These are phyloP conservation scores for Eptatretus atami DNA, from an alignment of 2,797 vertebrate species.

Conservation along the genomic window DNA sequence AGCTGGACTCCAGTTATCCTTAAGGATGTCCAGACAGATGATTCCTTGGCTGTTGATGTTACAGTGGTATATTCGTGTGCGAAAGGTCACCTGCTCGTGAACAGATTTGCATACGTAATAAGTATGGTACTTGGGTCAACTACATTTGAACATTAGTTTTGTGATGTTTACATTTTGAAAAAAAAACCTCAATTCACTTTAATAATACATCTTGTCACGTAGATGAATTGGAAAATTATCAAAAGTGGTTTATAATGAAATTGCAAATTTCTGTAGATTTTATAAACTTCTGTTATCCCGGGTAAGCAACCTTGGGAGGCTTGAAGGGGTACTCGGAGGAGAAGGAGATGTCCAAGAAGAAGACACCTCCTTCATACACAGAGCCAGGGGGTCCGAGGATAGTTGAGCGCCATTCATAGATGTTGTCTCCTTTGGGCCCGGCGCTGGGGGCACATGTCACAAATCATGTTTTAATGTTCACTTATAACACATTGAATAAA, in stretches of 20 bases:
- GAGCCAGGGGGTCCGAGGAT: slow-evolving; percentile 76
- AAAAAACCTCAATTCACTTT: too few species aligned
- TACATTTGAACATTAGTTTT: too few species aligned
- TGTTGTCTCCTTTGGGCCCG: slow-evolving; percentile 78
- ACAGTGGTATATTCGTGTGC: slow-evolving; percentile 61
- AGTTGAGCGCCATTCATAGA: slow-evolving; percentile 79
- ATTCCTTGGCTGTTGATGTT: slow-evolving; percentile 74
- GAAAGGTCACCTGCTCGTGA: slow-evolving; percentile 31
- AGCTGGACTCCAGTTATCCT: slow-evolving; percentile 59
- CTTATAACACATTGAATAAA: too few species aligned
- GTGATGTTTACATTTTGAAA: too few species aligned
- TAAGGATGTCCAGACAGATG: slow-evolving; percentile 62
- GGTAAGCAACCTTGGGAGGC: slow-evolving; percentile 50
- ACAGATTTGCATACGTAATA: too few species aligned
- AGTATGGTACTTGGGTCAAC: too few species aligned
- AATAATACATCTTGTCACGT: too few species aligned
- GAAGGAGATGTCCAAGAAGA: slow-evolving; percentile 79
- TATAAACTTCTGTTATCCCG: background rate
- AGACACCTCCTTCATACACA: slow-evolving; percentile 69
- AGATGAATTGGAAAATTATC: too few species aligned
- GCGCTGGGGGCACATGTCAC: slow-evolving; percentile 18
- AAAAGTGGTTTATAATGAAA: too few species aligned
- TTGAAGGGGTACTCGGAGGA: slow-evolving; percentile 85
- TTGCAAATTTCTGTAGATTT: too few species aligned
- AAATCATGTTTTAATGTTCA: too few species aligned